phyloP scores from a whole-genome alignment of 2,113 vertebrate species.

The Corapipo altera region DNA sequence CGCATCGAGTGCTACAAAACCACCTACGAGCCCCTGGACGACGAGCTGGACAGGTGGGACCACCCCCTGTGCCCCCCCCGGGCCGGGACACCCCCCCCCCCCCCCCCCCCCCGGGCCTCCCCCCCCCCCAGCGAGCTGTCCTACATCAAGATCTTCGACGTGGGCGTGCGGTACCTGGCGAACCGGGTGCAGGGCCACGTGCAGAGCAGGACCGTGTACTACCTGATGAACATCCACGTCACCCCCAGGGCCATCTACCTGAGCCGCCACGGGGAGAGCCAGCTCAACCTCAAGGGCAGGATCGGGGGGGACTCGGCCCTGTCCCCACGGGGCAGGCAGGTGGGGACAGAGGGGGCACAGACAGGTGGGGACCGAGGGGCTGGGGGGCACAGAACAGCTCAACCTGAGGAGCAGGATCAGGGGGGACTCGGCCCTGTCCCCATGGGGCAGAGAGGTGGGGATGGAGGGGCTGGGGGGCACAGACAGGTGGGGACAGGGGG shows the following conservation, averaged over 20 bases:
- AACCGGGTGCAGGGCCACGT: constrained; percentile 91
- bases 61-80: fast-evolving
- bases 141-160: constrained; percentile 94
- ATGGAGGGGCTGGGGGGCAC: too few relatives aligned
- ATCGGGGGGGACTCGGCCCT: constrained; percentile 84
- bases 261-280: constrained; percentile 89
- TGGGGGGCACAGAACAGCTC: too few relatives aligned
- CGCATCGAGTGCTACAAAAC: constrained; percentile 88
- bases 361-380: too few relatives aligned
- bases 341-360: too few relatives aligned
- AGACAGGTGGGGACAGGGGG: too few relatives aligned
- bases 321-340: too few relatives aligned
- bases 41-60: constrained; percentile 84
- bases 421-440: too few relatives aligned
- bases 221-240: constrained; percentile 95
- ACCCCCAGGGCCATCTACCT: constrained; percentile 88
- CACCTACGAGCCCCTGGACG: constrained; percentile 85
- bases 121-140: constrained; percentile 75
- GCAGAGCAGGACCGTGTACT: constrained; percentile 90
- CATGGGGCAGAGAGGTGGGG: too few relatives aligned
- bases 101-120: background rate
- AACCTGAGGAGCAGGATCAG: too few relatives aligned
- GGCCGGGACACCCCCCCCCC: background rate
- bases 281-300: constrained; percentile 84
- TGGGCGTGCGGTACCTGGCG: constrained; percentile 86